A percentile compares a stretch with the other conserved stretches of the same genome.
Conservation (phyloP, 2,113 vertebrate genomes). For the Rhadina sibilatrix region DNA sequence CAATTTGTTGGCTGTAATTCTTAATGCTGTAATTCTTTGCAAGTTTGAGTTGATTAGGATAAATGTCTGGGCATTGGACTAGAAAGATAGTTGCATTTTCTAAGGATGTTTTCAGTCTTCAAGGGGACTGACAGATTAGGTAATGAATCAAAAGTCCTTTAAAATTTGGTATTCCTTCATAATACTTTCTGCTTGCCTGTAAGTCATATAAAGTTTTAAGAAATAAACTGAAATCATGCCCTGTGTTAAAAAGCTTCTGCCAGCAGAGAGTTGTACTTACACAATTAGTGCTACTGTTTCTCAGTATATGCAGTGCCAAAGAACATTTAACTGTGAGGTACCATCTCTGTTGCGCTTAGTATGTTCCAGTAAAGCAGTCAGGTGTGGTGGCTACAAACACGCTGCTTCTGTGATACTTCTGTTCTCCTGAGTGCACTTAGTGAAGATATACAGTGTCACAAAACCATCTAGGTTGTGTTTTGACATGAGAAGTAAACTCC, state of each 20-base stretch:
- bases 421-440: not conserved
- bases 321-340: not conserved
- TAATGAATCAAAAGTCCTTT: not conserved
- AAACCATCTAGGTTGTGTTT: not conserved
- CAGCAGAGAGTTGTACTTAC: not conserved
- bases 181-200: not conserved
- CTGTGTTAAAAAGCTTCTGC: not conserved
- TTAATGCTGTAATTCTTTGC: not conserved
- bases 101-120: not conserved
- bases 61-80: not conserved
- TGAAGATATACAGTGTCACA: not conserved
- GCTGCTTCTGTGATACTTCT: not conserved
- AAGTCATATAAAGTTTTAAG: not conserved
- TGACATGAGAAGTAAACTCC: not conserved
- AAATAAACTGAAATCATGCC: not conserved
- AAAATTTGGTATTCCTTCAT: not conserved
- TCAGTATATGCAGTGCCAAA: not conserved
- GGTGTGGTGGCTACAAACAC: not conserved
- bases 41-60: not conserved
- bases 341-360: not conserved
- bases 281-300: not conserved
- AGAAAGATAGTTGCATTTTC: not conserved
- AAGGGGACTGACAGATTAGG: fast-evolving
- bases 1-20: not conserved
- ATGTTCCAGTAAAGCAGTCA: not conserved